These are phyloP conservation scores for Zophobas atratus DNA, from an alignment of 1,140 invertebrate genomes.

Conservation along the genomic window DNA sequence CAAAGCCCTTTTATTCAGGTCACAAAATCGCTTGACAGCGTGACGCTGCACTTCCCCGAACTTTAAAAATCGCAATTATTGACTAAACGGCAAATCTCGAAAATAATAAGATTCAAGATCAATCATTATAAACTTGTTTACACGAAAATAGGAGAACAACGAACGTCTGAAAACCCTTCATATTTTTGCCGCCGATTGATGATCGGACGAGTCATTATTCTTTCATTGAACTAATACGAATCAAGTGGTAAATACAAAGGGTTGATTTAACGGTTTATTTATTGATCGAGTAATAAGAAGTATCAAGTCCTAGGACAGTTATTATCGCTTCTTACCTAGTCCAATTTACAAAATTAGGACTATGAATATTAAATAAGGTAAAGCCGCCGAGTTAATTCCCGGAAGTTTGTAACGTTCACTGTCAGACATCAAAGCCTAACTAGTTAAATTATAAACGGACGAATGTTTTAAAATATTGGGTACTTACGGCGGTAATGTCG, in stretches of 20 bases:
- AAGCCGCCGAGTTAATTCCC: too few relatives aligned
- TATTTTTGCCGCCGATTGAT: conserved; percentile 16
- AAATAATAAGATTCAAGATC: conserved; percentile 8
- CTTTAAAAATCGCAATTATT: too few relatives aligned
- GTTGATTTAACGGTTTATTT: conserved; percentile 9
- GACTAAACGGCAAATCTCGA: neutral
- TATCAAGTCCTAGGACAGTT: conserved; percentile 23
- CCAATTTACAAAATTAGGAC: conserved; percentile 4
- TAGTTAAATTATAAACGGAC: too few relatives aligned
- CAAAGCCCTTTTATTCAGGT: too few relatives aligned
- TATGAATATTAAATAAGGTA: neutral
- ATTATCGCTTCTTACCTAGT: neutral
- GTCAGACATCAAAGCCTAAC: too few relatives aligned
- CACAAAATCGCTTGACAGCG: too few relatives aligned
- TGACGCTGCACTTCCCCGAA: too few relatives aligned
- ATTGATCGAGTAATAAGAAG: conserved; percentile 12
- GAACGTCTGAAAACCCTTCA: conserved; percentile 1
- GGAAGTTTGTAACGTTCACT: too few relatives aligned
- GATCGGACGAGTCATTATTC: conserved; percentile 22
- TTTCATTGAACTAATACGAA: conserved; percentile 28
- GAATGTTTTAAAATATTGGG: too few relatives aligned
- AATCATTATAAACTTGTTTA: conserved; percentile 29
- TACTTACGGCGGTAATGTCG: too few relatives aligned
- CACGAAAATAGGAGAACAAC: conserved; percentile 8
- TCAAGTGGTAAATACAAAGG: conserved; percentile 10